phyloP scores from a whole-genome alignment of 2,797 vertebrate genomes.

The Amblyopsis hoosieri region DNA sequence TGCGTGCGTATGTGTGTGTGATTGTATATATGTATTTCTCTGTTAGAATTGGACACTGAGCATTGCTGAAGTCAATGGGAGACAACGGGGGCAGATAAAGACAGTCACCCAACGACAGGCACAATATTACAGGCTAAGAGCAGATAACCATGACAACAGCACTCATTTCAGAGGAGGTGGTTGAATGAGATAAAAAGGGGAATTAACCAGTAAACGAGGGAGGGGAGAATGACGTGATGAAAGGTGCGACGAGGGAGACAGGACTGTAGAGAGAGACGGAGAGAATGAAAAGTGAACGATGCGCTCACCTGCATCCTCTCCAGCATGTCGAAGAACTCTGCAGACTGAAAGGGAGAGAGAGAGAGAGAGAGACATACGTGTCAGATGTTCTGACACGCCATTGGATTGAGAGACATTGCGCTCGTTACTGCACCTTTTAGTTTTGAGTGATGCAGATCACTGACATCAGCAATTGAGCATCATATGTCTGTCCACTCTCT shows the following conservation, averaged over 20 bases:
- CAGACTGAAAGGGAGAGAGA: conserved; percentile 83
- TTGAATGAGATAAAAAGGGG: not conserved
- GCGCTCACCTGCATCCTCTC: conserved; percentile 94
- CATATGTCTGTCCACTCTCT: too few relatives aligned
- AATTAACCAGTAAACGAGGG: not conserved
- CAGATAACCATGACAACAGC: too few relatives aligned
- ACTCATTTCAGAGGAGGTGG: not conserved
- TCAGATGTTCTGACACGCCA: conserved; percentile 10
- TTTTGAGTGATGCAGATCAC: too few relatives aligned
- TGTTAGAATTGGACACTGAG: not conserved
- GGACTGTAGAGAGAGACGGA: not conserved
- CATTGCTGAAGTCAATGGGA: not conserved
- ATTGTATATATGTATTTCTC: too few relatives aligned
- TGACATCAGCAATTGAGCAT: too few relatives aligned
- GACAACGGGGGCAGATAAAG: not conserved
- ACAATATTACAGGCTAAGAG: too few relatives aligned
- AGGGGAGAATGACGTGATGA: not conserved
- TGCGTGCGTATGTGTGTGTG: not conserved
- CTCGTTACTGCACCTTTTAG: too few relatives aligned
- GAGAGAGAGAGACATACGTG: not conserved
- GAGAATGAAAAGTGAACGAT: not conserved
- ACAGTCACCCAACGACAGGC: too few relatives aligned
- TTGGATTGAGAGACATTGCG: not conserved
- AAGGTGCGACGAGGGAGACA: not conserved
- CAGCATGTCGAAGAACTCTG: conserved; percentile 98